Evolutionary conservation across 2,888 invertebrate species (phyloP), one percentile per base, ranked within the genome.

Genomic region (Cephus nigrinus): DNA sequence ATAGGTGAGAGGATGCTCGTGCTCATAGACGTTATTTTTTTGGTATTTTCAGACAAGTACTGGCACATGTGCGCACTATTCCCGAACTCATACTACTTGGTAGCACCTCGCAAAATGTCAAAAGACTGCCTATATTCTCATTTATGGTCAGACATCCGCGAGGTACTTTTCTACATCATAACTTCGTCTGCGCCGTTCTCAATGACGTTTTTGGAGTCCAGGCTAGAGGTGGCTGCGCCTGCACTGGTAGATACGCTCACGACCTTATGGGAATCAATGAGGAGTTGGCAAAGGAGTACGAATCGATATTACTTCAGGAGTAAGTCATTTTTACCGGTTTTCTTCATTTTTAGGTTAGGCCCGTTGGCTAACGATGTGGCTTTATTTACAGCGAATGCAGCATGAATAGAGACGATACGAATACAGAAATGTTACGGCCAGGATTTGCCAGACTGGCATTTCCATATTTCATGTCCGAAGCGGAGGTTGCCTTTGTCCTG

Each of bases 131-230:
- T 3, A 95, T 97, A 78, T 96, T 98, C 90, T 97, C 97, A 9
- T 95, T 98, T 87, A 94, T 98, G 93, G 95, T 98, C 75, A 94
- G 96, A 83, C 96, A 97, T 90, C 95, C 95, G 0, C 92, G 95
- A 69, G 96, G 97, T 55, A 95, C 96, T 23, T 97, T 96, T 90
- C 94, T 98, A 2, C 98, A 98, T 90, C 97, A 98, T 91, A 97
- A 97, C 92, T 96, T 93, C 92, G 95, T 98, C 12, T 96, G 96
- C 84, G 96, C 97, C 12, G 94, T 98, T 32, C 93, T 98, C 73
- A 98, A 98, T 88, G 98, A 98, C 88, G 95, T 98, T 35, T 98
- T 97, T 90, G 98, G 98, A 0, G 97, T 98, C 77, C 98, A 98
- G 92, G 96, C 96, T 0, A 93, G 96, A 80, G 95, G 96, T 0